Base-by-base conservation (phyloP, 2,797 vertebrate genomes). In the Microhierax caerulescens region DNA sequence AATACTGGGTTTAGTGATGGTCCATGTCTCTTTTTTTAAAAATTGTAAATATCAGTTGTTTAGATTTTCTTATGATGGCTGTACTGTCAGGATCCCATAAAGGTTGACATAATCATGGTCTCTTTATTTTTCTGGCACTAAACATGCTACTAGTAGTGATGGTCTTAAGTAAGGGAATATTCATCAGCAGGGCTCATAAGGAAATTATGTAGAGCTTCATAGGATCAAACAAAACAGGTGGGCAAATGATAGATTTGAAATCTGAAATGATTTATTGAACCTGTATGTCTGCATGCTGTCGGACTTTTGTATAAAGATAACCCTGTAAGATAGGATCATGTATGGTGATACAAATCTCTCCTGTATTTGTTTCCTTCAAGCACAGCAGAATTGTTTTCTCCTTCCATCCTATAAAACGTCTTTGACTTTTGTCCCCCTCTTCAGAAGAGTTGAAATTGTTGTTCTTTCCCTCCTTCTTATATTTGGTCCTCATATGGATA, bases 41-140 rank as follows among this genome's bases (percentile, higher is more conserved):
- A 94, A 91, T 95, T 92, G 67, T 73, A 96, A 94, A 94, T 92
- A 79, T 59, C 51, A 96, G 19, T 81, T 78, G 41, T 88, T 95
- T 96, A 60, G 82, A 9, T 32, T 53, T 95, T 20, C 19, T 93
- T 92, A 32, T 30, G 20, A 56, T 16, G 11, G 4, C 36, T 83
- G 37, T 43, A 50, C 41, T n/a, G 8, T 59, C 9, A 43, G 41
- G 34, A 53, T 68, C 34, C 30, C 32, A 9, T 34, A 60, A 28
- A 8, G 3, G 9, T 9, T 89, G 27, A 56, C 14, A 77, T 19
- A 85, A 85, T 53, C 15, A 67, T 32, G 51, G 22, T 45, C 9
- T 91, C 60, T 93, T 92, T 48, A 43, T 90, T 92, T 82, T 83
- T 63, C 14, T 53, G 48, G 47, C 7, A 50, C 21, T 79, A 81